Percentiles rank a stretch among this genome's conserved stretches.
Evolutionary conservation across 2,797 vertebrate species (phyloP).

Genomic region (Pteronotus mesoamericanus): DNA sequence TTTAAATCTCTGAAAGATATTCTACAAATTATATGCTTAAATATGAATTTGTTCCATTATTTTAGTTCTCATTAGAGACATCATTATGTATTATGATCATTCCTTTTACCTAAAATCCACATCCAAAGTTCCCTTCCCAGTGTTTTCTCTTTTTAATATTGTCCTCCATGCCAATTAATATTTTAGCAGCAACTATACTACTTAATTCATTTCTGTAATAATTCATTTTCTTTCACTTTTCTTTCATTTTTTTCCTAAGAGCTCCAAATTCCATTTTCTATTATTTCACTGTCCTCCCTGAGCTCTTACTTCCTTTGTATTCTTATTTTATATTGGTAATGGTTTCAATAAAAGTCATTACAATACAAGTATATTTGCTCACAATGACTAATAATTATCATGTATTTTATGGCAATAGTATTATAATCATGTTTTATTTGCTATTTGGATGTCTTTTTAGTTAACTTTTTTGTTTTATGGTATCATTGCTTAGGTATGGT

Average conservation of each 20-base stretch:
- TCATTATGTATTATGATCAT: background rate
- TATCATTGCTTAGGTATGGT: background rate
- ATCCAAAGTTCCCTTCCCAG: background rate
- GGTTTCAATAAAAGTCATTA: background rate
- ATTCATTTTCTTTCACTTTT: background rate
- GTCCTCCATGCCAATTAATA: background rate
- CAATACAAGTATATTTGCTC: background rate
- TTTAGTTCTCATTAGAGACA: background rate
- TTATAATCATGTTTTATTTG: background rate
- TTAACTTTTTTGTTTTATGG: background rate
- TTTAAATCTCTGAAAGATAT: background rate
- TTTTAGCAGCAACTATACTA: background rate
- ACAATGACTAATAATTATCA: background rate
- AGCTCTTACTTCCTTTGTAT: background rate
- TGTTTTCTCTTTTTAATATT: background rate
- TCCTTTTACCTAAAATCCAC: background rate
- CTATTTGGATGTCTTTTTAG: background rate
- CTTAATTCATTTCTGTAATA: background rate
- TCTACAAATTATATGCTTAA: background rate
- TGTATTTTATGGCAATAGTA: background rate
- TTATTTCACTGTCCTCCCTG: background rate
- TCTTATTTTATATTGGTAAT: background rate
- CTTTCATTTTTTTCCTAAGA: background rate
- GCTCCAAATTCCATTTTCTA: background rate
- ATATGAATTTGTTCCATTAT: background rate